A percentile compares a stretch with the other conserved stretches of the same genome.
These are phyloP conservation scores for Peromyscus polionotus DNA, from an alignment of 2,113 vertebrate species.

Conservation along the genomic window DNA sequence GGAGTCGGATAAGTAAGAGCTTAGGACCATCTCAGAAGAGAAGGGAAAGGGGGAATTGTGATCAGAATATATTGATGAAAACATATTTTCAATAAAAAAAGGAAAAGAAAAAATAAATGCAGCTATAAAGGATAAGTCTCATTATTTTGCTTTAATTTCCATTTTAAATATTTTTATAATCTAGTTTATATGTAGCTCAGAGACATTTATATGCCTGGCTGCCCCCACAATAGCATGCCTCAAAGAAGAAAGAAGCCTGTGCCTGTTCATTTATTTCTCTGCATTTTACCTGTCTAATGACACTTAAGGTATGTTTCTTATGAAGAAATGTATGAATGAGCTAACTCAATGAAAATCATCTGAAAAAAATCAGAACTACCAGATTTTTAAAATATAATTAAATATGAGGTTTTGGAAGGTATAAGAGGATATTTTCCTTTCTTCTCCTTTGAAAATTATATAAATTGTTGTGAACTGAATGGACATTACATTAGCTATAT, in stretches of 20 bases:
- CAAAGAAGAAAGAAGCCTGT: not conserved
- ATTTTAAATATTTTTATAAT: not conserved
- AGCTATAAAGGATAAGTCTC: not conserved
- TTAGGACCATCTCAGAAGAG: not conserved
- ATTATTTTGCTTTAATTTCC: not conserved
- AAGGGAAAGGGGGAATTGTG: not conserved
- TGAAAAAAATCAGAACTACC: not conserved
- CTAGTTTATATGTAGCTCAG: not conserved
- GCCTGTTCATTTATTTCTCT: not conserved
- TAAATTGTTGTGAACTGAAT: not conserved
- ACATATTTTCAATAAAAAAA: not conserved
- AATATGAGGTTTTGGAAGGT: not conserved
- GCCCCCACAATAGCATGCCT: not conserved
- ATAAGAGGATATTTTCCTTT: not conserved
- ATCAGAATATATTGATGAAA: not conserved
- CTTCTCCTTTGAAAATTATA: not conserved
- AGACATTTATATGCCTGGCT: not conserved
- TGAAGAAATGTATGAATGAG: slow-evolving; percentile 10
- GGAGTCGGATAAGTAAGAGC: not conserved
- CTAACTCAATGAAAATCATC: not conserved
- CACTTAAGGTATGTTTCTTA: not conserved
- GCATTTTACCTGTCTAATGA: not conserved
- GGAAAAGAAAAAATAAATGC: not conserved
- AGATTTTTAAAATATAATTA: slow-evolving; percentile 34
- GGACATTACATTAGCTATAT: not conserved